phyloP scores from a whole-genome alignment of 2,113 vertebrate species.

The Petroica traversi region DNA sequence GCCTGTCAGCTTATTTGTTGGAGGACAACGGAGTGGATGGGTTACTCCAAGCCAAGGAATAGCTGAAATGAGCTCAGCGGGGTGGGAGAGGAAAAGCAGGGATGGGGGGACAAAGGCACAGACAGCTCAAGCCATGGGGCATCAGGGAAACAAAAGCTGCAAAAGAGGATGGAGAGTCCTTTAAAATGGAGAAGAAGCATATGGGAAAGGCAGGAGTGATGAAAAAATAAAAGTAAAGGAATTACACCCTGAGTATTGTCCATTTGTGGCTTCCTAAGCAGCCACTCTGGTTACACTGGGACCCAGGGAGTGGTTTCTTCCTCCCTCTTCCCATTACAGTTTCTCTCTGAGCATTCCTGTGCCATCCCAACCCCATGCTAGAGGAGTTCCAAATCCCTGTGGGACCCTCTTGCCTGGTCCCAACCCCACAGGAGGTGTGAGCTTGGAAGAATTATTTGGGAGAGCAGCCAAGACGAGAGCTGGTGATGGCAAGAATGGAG shows the following conservation, averaged over 20 bases:
- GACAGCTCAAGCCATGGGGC: neutral
- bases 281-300: no score
- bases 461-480: neutral
- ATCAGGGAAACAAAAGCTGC: neutral
- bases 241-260: rapidly evolving
- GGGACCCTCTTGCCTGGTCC: neutral
- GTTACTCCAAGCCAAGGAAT: neutral
- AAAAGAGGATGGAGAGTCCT: neutral
- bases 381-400: neutral
- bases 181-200: neutral
- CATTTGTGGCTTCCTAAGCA: neutral
- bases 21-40: slow-evolving; percentile 51
- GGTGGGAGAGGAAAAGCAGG: neutral
- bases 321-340: neutral
- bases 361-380: neutral
- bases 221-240: neutral
- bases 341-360: neutral
- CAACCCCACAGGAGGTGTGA: neutral
- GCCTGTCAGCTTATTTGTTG: slow-evolving; percentile 67
- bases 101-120: neutral
- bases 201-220: neutral
- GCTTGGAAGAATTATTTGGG: neutral
- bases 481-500: neutral
- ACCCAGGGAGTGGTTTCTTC: neutral
- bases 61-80: slow-evolving; percentile 13